Conservation (phyloP, 2,113 vertebrate genomes). For the Fregata magnificens region DNA sequence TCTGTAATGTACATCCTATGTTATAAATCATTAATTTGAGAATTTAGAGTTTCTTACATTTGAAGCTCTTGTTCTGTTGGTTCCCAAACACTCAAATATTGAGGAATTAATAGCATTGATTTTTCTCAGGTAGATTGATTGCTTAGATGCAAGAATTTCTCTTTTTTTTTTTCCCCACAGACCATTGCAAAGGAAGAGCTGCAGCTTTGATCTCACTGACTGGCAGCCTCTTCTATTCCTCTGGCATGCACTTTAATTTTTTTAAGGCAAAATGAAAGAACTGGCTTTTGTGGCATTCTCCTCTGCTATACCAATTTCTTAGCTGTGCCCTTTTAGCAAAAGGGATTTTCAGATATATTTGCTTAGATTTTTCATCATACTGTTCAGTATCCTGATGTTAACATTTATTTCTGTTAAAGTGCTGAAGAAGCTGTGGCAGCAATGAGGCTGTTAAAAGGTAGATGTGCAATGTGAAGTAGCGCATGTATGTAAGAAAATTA, state of each 20-base stretch:
- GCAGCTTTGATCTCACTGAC: conserved; percentile 15
- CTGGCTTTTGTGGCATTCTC: background rate
- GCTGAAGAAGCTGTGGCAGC: background rate
- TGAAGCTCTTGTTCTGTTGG: background rate
- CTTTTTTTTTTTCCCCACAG: background rate
- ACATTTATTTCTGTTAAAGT: background rate
- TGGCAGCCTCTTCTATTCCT: background rate
- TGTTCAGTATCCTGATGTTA: background rate
- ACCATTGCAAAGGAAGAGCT: background rate
- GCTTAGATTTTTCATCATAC: background rate
- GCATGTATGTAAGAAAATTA: background rate
- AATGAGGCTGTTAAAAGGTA: background rate
- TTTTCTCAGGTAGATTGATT: background rate
- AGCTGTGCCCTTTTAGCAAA: background rate
- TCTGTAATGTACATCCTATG: background rate
- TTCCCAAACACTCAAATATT: background rate
- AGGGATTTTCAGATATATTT: background rate
- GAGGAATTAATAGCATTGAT: background rate
- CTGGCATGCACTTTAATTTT: background rate
- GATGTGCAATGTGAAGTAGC: background rate
- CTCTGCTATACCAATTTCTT: background rate
- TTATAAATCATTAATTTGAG: background rate
- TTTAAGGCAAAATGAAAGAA: background rate
- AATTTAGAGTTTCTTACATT: background rate
- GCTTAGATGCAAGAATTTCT: background rate